These are phyloP conservation scores for Cylas formicarius DNA, from an alignment of 1,140 invertebrate genomes.

Conservation along the genomic window DNA sequence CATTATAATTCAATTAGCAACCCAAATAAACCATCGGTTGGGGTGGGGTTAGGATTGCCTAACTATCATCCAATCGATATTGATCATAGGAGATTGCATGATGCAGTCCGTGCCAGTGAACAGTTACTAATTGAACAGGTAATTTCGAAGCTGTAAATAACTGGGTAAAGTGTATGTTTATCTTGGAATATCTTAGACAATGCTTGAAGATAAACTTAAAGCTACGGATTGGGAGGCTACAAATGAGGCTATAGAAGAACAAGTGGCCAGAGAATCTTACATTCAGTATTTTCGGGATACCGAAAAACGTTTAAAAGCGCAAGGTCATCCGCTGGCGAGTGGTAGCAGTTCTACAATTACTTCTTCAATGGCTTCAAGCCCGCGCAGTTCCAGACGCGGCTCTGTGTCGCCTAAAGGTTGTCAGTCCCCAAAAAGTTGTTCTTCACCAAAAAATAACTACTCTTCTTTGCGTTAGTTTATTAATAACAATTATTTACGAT, in stretches of 20 bases:
- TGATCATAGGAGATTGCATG: constrained; percentile 67
- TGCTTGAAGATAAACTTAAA: constrained; percentile 87
- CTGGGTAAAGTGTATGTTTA: constrained; percentile 5
- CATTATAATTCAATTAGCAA: constrained; percentile 91
- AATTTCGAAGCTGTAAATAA: constrained; percentile 8
- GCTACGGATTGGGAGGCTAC: constrained; percentile 93
- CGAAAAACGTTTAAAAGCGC: constrained; percentile 34
- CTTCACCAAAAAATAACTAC: constrained; percentile 31
- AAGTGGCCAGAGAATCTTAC: constrained; percentile 84
- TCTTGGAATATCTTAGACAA: too few relatives aligned
- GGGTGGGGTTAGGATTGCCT: constrained; percentile 81
- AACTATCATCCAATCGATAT: constrained; percentile 73
- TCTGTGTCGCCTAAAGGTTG: constrained; percentile 37
- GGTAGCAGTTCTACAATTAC: constrained; percentile 40
- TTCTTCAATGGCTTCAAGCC: constrained; percentile 35
- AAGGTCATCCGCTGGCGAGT: constrained; percentile 29
- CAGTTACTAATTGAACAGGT: constrained; percentile 79
- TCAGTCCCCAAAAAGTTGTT: constrained; percentile 31
- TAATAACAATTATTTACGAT: background rate
- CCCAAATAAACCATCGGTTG: constrained; percentile 78
- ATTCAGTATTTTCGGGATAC: constrained; percentile 57
- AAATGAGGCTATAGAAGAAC: constrained; percentile 85
- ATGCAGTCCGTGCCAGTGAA: constrained; percentile 77
- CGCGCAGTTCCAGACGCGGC: constrained; percentile 31
- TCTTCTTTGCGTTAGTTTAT: constrained; percentile 24